Base-by-base conservation (phyloP, 2,113 vertebrate genomes). In the Mustelus asterias region DNA sequence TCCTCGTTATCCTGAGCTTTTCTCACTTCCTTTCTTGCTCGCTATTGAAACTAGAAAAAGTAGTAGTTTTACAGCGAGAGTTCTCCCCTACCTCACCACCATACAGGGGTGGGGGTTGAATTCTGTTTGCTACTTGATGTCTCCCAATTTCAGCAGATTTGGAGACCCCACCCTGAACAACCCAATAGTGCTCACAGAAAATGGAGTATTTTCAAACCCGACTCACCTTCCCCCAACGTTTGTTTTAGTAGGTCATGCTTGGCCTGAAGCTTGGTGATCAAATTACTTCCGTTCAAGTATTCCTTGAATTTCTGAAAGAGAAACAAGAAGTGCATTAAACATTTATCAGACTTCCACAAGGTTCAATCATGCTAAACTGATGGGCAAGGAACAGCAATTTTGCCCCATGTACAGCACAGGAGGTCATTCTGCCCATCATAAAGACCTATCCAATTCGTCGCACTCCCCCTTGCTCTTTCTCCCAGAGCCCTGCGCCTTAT, bases 181-280 rank as follows among this genome's bases (percentile, higher is more conserved):
- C 14, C n/a, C 18, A 69, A 54, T 10, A 2, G 41, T 76, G 69
- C 22, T 54, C 44, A 16, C 41, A 24, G 22, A 54, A 33, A 44
- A 70, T 48, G 37, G 67, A 48, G 9, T 37, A 54, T 14, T 90
- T 58, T 16, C 24, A 33, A 89, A 11, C 48, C 1, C 5, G 29
- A 63, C 88, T 54, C 96, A 99, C 99, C 99, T 98, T 99, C 99
- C 95, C 99, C 99, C 2, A 99, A 97, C 0, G 99, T 99, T 97
- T 99, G 99, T 97, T 99, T 99, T 97, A 99, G 98, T 96, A 99
- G 97, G 97, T 99, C 99, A 0, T 99, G 99, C 96, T 99, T 99
- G 96, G 99, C 99, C 97, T 99, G 99, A 24, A 99, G 98, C 97
- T 99, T 99, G 0, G 99, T 98, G 97, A 99, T 99, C 93, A 99